Evolutionary conservation across 2,113 vertebrate genomes (phyloP), one percentile per base, ranked within the genome.

Genomic region (Sakesphorus luctuosus): DNA sequence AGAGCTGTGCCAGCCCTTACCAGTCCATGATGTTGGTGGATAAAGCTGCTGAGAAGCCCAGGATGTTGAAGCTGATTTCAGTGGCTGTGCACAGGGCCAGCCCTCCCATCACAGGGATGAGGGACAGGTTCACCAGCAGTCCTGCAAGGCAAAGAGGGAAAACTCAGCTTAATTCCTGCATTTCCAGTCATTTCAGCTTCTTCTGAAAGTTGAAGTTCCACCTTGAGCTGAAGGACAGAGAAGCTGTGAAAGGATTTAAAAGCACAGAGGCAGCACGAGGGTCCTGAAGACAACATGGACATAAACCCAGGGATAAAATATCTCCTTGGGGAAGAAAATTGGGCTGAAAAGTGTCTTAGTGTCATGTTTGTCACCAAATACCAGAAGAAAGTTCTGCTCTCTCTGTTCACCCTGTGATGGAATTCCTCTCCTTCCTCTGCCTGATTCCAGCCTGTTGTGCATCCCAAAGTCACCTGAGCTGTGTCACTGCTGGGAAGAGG

Each of bases 11-110:
- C 14, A 20, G 3, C 43, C 80, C 97, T 98, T 97, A 99, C 99
- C 99, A 99, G 98, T 99, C 99, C 99, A 99, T 99, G 97, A 99
- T 98, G 95, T 99, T 99, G 87, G 99, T 99, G 73, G 99, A 99
- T 44, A 99, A 96, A 0, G 99, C 99, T 5, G 99, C 99, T 0
- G 98, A 99, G 91, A 99, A 99, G 11, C 99, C 99, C 13, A 99
- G 97, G 87, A 99, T 89, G 94, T 99, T 99, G 98, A 99, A 99
- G 92, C 99, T 99, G 85, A 99, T 89, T 93, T 99, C 99, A 0
- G 99, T 98, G 35, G 99, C 99, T 0, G 99, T 99, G 97, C 99
- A 99, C 18, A 99, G 98, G 0, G 99, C 99, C 44, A 99, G 98
- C 14, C 99, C 99, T 1, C 97, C 98, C 99, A 99, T 99, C 58